Evolutionary conservation across 2,888 invertebrate genomes (phyloP).

Genomic region (Petrolisthes cinctipes): DNA sequence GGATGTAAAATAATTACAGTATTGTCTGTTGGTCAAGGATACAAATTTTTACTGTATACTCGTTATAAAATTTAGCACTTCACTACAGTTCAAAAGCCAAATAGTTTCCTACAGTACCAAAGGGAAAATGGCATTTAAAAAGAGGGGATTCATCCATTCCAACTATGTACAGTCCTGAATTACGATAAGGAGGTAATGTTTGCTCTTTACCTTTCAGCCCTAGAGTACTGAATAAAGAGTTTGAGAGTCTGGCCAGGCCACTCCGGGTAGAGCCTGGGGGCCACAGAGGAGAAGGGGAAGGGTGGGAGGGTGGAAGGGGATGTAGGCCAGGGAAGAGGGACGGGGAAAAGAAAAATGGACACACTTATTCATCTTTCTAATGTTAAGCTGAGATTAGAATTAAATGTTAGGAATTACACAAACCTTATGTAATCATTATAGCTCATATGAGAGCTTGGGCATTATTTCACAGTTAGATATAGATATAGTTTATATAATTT

Average conservation of each 20-base stretch:
- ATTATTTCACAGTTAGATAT: too few species aligned
- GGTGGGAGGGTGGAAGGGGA: conserved; percentile 29
- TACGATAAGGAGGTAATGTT: neutral
- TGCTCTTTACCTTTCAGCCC: conserved; percentile 64
- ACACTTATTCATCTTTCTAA: conserved; percentile 41
- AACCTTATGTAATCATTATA: too few species aligned
- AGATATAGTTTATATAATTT: too few species aligned
- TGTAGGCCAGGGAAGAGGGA: conserved; percentile 31
- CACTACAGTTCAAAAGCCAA: conserved; percentile 10
- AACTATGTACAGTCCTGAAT: conserved; percentile 43
- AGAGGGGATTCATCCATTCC: conserved; percentile 35
- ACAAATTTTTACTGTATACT: neutral
- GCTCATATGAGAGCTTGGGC: too few species aligned
- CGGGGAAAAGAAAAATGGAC: conserved; percentile 43
- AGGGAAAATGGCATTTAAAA: neutral
- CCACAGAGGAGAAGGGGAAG: neutral
- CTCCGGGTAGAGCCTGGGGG: conserved; percentile 59
- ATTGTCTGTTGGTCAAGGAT: neutral
- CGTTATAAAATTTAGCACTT: neutral
- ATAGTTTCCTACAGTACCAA: neutral
- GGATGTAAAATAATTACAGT: neutral
- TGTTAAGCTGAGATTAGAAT: neutral
- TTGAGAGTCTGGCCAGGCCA: conserved; percentile 64
- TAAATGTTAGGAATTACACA: conserved; percentile 9
- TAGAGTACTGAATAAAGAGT: conserved; percentile 65